Percentiles rank a stretch among this genome's conserved stretches.
Evolutionary conservation across 2,888 invertebrate genomes (phyloP).

Genomic region (Thecophora atra): DNA sequence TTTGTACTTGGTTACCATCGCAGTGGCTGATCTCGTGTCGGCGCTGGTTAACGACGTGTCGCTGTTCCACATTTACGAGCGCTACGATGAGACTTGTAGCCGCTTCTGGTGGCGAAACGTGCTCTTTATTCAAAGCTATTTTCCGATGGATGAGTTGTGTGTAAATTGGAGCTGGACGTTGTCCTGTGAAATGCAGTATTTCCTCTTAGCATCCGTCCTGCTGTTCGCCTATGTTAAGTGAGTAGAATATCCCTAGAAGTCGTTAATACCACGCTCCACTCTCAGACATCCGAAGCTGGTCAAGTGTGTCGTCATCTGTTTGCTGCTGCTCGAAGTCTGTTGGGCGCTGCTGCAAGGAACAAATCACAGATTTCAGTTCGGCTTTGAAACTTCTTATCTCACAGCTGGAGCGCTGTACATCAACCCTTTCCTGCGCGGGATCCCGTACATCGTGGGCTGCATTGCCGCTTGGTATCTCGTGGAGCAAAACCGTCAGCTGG

Average conservation of each 20-base stretch:
- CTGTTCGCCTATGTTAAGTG: slow-evolving; percentile 61
- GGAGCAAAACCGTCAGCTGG: slow-evolving; percentile 50
- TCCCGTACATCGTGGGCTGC: slow-evolving; percentile 67
- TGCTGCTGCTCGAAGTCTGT: slow-evolving; percentile 35
- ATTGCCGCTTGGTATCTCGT: slow-evolving; percentile 65
- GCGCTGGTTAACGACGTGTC: slow-evolving; percentile 60
- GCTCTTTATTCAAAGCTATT: slow-evolving; percentile 62
- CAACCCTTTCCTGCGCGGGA: slow-evolving; percentile 67
- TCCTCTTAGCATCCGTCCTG: slow-evolving; percentile 55
- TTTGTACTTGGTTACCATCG: slow-evolving; percentile 60
- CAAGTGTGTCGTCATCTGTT: slow-evolving; percentile 45
- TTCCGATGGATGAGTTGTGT: slow-evolving; percentile 59
- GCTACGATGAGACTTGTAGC: slow-evolving; percentile 58
- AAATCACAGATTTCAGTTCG: slow-evolving; percentile 52
- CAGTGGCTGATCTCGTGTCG: slow-evolving; percentile 24
- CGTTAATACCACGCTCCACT: neutral
- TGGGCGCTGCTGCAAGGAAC: slow-evolving; percentile 56
- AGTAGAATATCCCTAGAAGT: slow-evolving; percentile 32
- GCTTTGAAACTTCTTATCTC: slow-evolving; percentile 58
- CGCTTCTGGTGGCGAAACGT: slow-evolving; percentile 63
- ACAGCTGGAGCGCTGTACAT: slow-evolving; percentile 65
- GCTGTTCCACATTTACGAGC: slow-evolving; percentile 60
- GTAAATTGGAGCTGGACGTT: slow-evolving; percentile 65
- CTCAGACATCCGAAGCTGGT: slow-evolving; percentile 53
- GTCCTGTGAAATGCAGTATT: slow-evolving; percentile 65